Evolutionary conservation across 2,888 invertebrate genomes (phyloP).

Genomic region (Platycnemis pennipes): DNA sequence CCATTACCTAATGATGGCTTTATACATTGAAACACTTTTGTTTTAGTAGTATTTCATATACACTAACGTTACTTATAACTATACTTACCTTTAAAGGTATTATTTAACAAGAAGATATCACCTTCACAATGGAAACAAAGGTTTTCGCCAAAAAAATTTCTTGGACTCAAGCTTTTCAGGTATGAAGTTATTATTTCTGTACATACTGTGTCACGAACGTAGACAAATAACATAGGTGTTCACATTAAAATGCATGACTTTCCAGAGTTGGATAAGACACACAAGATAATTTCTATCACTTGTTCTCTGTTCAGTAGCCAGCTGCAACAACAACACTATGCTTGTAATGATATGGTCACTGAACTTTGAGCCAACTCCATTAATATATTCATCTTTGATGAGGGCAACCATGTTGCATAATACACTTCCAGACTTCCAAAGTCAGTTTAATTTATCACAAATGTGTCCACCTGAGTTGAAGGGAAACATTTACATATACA

Average conservation of each 20-base stretch:
- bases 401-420: conserved; percentile 3
- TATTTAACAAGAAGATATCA: too few species aligned
- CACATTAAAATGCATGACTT: not conserved
- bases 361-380: not conserved
- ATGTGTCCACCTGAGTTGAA: conserved; percentile 47
- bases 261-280: not conserved
- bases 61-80: too few species aligned
- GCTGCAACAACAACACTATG: not conserved
- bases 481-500: not conserved
- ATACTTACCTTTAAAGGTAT: too few species aligned
- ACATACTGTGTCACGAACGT: not conserved
- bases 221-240: not conserved
- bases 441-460: conserved; percentile 39
- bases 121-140: not conserved
- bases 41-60: too few species aligned
- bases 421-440: not conserved
- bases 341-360: too few species aligned
- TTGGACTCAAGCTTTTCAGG: not conserved
- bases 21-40: too few species aligned
- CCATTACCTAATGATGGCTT: too few species aligned
- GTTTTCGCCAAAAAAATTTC: not conserved
- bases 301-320: not conserved
- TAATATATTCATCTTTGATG: not conserved
- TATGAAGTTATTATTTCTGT: not conserved
- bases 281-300: not conserved